A percentile compares a stretch with the other conserved stretches of the same genome.
Conservation (phyloP, 2,888 invertebrate species). For the Cataglyphis altisquamis region DNA sequence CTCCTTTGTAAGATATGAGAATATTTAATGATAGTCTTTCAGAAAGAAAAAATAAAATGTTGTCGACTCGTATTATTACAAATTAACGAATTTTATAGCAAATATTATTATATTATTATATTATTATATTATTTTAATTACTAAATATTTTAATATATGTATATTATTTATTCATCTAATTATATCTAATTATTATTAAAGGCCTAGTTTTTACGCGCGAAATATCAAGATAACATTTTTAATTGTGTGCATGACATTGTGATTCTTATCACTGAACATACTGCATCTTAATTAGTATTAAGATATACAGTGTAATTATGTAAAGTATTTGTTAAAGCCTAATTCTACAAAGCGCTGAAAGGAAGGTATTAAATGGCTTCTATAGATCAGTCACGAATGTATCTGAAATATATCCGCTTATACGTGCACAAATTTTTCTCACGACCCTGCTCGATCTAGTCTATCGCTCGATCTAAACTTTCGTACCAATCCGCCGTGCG, state of each 20-base stretch:
- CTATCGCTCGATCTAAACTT: conserved; percentile 51
- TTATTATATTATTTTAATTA: not conserved
- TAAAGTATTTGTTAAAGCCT: not conserved
- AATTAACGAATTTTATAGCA: not conserved
- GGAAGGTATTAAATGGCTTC: not conserved
- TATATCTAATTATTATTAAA: not conserved
- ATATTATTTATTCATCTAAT: not conserved
- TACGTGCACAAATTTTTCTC: conserved; percentile 61
- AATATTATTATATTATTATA: not conserved
- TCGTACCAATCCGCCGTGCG: conserved; percentile 37
- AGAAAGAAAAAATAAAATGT: not conserved
- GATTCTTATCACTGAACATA: not conserved
- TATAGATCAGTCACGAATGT: conserved; percentile 13
- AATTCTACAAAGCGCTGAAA: not conserved
- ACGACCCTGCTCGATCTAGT: conserved; percentile 54
- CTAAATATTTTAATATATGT: not conserved
- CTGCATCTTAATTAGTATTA: not conserved
- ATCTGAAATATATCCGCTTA: conserved; percentile 35
- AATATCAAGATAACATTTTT: not conserved
- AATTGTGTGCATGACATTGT: not conserved
- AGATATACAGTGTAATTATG: not conserved
- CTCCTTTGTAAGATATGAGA: not conserved
- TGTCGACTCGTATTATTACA: not conserved
- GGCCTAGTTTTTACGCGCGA: not conserved
- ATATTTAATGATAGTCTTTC: not conserved